Conservation (phyloP, 2,113 vertebrate species). For the Protobothrops flavoviridis region DNA sequence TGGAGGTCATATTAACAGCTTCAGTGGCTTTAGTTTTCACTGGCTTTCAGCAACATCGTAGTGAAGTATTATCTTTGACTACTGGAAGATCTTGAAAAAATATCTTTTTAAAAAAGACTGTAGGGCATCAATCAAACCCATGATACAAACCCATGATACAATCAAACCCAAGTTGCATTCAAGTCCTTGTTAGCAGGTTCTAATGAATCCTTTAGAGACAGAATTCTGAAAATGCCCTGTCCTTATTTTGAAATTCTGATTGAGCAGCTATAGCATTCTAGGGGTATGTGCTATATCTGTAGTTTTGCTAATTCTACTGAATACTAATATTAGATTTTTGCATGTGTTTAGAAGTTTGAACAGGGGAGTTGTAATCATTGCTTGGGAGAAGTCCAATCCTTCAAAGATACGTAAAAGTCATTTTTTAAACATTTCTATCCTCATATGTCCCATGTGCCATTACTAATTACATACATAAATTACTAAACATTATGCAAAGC, state of each 20-base stretch:
- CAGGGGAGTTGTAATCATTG: not conserved
- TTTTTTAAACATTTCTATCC: not conserved
- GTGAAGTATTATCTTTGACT: not conserved
- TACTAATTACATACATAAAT: not conserved
- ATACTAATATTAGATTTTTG: not conserved
- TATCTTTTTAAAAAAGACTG: not conserved
- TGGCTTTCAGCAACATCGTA: not conserved
- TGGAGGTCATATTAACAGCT: not conserved
- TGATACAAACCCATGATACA: no score
- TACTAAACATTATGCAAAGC: not conserved
- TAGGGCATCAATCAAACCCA: not conserved
- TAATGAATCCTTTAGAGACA: not conserved
- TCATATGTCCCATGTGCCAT: not conserved
- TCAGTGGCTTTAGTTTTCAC: not conserved
- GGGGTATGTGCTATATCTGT: not conserved
- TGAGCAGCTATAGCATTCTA: not conserved
- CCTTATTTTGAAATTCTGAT: not conserved
- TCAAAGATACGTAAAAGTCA: not conserved
- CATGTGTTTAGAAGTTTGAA: not conserved
- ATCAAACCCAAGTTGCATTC: not conserved
- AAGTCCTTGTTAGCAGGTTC: not conserved
- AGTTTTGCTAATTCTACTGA: not conserved
- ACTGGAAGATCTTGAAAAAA: not conserved
- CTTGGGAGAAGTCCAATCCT: not conserved
- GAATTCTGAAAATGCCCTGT: not conserved